Evolutionary conservation across 2,888 invertebrate genomes (phyloP).

Genomic region (Eupithecia subumbrata): DNA sequence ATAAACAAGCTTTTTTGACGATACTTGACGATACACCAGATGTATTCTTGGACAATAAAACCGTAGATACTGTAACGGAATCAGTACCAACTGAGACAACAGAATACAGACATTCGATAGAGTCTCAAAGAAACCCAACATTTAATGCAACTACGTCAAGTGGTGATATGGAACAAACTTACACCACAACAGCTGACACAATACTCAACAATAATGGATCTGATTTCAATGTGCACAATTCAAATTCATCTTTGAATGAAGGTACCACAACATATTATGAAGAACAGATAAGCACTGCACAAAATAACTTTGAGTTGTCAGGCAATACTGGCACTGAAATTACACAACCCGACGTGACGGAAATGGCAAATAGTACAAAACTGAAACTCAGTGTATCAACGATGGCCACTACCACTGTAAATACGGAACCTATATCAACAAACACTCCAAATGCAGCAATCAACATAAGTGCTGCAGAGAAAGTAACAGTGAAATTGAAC

Average conservation of each 20-base stretch:
- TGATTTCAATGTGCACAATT: not conserved
- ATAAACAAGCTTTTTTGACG: not conserved
- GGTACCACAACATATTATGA: not conserved
- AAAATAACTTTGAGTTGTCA: not conserved
- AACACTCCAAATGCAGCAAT: not conserved
- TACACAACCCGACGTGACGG: not conserved
- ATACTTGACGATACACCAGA: not conserved
- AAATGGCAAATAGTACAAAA: not conserved
- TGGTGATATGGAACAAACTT: not conserved
- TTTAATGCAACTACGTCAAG: not conserved
- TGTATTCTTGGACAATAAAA: not conserved
- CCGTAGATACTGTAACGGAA: not conserved
- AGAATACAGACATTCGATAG: not conserved
- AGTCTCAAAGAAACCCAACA: not conserved
- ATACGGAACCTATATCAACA: not conserved
- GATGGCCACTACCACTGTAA: not conserved
- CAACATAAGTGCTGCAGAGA: not conserved
- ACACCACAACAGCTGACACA: not conserved
- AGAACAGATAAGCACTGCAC: not conserved
- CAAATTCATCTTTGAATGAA: not conserved
- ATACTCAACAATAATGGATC: not conserved
- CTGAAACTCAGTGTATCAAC: not conserved
- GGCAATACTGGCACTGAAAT: not conserved
- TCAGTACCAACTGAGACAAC: not conserved
- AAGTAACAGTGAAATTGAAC: constrained; percentile 8